Evolutionary conservation across 2,113 vertebrate genomes (phyloP), one percentile per base, ranked within the genome.

Genomic region (Pomatorhinus ruficollis): DNA sequence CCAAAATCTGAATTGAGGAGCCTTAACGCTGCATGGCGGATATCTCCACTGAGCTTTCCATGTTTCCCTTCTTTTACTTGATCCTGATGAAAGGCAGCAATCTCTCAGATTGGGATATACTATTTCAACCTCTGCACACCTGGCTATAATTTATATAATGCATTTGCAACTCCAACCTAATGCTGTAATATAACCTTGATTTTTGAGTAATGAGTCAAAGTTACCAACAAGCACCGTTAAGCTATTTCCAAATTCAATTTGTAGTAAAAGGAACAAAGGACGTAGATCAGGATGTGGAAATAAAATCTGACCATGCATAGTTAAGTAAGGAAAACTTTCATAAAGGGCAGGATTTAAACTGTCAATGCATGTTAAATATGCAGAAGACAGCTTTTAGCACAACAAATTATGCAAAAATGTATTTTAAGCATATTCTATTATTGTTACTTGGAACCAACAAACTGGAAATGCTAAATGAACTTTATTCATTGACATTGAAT

Each of bases 1-100:
- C 40, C 4, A 1, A 79, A 68, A 28, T 60, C 40, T 10, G 7
- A 54, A 28, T 9, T 61, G 39, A 9, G 16, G 25, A 33, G 10
- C 0, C 0, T 68, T 80, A 21, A 7, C 0, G 0, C 59, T 40
- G 15, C 5, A 1, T 23, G 35, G 17, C 12, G 20, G 21, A 3
- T n/a, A 3, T n/a, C 57, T 88, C 40, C 15, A 6, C 66, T 20
- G 47, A 0, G 5, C 19, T 65, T 71, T 40, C 68, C 33, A 7
- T 3, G 4, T 49, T 44, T 77, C 6, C 39, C 71, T 70, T 28
- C 40, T 49, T 53, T 27, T 11, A 72, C 25, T 24, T 59, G 18
- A 17, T 85, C 30, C 33, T 39, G 15, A 19, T 49, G 21, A 22
- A 65, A 50, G 25, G 4, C 21, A 37, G 59, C 42, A 33, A 0